These are phyloP conservation scores for Alca torda DNA, from an alignment of 2,797 vertebrate species.

Conservation along the genomic window DNA sequence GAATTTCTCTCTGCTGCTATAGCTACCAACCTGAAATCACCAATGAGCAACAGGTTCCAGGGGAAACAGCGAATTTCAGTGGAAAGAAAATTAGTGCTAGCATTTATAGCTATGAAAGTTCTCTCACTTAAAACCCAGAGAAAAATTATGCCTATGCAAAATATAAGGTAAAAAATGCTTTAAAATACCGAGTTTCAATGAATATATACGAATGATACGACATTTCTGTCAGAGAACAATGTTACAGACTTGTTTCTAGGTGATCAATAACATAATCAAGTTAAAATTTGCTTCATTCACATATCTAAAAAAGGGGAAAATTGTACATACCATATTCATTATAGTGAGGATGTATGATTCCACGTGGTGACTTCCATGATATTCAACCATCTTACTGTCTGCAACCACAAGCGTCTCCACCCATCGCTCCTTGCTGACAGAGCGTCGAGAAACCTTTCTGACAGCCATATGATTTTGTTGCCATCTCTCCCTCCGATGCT, in stretches of 20 bases:
- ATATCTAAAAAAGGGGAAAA: neutral
- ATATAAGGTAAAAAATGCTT: neutral
- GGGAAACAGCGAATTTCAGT: neutral
- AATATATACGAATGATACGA: neutral
- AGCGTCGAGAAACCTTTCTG: conserved; percentile 81
- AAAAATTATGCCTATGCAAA: neutral
- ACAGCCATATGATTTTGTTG: conserved; percentile 61
- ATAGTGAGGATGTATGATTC: conserved; percentile 97
- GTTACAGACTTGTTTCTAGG: neutral
- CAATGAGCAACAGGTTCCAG: neutral
- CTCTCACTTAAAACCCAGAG: neutral
- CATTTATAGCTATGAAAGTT: neutral
- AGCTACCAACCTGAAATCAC: neutral
- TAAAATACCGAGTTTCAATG: neutral
- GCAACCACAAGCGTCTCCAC: conserved; percentile 97
- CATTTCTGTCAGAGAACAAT: neutral
- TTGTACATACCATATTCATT: conserved; percentile 93
- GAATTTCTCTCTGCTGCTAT: neutral
- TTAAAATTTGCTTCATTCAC: neutral
- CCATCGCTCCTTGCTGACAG: conserved; percentile 94
- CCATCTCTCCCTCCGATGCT: conserved; percentile 84
- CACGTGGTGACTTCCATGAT: conserved; percentile 92
- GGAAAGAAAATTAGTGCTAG: neutral
- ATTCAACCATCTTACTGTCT: conserved; percentile 94
- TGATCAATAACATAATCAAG: neutral